Percentiles rank a stretch among this genome's conserved stretches.
phyloP scores from a whole-genome alignment of 2,797 vertebrate genomes.

The Sebastolobus altivelis region DNA sequence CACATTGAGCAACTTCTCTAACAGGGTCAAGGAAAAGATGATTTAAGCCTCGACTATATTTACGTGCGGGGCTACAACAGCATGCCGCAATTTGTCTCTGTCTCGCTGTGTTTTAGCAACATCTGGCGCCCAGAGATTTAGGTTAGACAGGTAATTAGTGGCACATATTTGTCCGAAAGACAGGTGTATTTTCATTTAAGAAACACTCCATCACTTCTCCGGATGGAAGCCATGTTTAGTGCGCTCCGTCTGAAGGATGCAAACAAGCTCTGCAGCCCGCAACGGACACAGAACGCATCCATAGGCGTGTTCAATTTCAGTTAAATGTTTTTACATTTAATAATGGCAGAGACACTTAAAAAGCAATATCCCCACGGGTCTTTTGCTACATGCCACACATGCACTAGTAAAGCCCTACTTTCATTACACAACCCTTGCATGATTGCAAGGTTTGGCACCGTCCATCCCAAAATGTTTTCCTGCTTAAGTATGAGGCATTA shows the following conservation, averaged over 20 bases:
- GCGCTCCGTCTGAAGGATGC: constrained; percentile 48
- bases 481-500: constrained; percentile 78
- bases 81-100: constrained; percentile 85
- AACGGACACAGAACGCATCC: not conserved
- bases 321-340: constrained; percentile 10
- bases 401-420: constrained; percentile 65
- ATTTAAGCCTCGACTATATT: constrained; percentile 87
- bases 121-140: constrained; percentile 90
- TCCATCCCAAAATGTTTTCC: constrained; percentile 72
- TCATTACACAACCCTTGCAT: constrained; percentile 76
- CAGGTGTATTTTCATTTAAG: constrained; percentile 90
- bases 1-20: constrained; percentile 85
- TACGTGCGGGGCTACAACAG: constrained; percentile 81
- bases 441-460: constrained; percentile 69
- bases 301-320: not conserved
- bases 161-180: constrained; percentile 89
- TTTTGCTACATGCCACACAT: constrained; percentile 30
- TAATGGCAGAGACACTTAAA: constrained; percentile 25
- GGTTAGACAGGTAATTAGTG: constrained; percentile 91
- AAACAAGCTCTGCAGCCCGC: constrained; percentile 32
- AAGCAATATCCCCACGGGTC: constrained; percentile 7
- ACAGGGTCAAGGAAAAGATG: constrained; percentile 89
- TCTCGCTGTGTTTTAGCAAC: constrained; percentile 87
- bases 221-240: constrained; percentile 74
- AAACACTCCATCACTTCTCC: constrained; percentile 86